phyloP scores from a whole-genome alignment of 2,888 invertebrate species.

The Shargacucullia verbasci region DNA sequence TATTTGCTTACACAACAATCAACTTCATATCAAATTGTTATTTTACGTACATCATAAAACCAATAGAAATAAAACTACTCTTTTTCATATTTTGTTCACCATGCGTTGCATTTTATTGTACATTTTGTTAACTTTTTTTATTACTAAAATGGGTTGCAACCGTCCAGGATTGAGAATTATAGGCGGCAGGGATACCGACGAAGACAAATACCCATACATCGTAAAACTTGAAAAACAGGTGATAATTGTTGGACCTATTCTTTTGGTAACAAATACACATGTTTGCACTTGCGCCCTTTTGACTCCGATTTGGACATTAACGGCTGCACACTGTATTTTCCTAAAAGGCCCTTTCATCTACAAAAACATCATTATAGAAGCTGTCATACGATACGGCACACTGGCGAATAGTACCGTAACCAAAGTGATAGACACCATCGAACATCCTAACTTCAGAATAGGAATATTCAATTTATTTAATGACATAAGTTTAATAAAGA shows the following conservation, averaged over 20 bases:
- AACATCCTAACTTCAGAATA: constrained; percentile 7
- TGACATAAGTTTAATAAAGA: constrained; percentile 27
- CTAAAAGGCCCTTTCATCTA: rapidly evolving
- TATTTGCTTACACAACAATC: background rate
- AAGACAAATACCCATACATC: constrained; percentile 15
- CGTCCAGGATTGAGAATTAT: constrained; percentile 7
- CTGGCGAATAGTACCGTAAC: rapidly evolving
- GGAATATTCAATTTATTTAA: background rate
- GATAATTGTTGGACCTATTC: rapidly evolving
- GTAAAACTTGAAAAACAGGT: constrained; percentile 21
- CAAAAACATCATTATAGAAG: background rate
- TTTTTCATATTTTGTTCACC: background rate
- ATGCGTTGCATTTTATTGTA: constrained; percentile 19
- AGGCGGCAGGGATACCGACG: constrained; percentile 22
- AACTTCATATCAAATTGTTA: background rate
- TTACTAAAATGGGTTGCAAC: background rate
- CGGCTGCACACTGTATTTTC: constrained; percentile 20
- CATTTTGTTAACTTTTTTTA: background rate
- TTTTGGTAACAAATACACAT: background rate
- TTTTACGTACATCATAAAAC: constrained; percentile 3
- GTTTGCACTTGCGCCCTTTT: constrained; percentile 16
- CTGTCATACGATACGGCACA: constrained; percentile 5
- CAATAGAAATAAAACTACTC: constrained; percentile 5
- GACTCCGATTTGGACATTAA: constrained; percentile 22
- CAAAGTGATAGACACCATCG: background rate